These are phyloP conservation scores for Geopemphigus sp. DNA, from an alignment of 1,140 invertebrate species.

Conservation along the genomic window DNA sequence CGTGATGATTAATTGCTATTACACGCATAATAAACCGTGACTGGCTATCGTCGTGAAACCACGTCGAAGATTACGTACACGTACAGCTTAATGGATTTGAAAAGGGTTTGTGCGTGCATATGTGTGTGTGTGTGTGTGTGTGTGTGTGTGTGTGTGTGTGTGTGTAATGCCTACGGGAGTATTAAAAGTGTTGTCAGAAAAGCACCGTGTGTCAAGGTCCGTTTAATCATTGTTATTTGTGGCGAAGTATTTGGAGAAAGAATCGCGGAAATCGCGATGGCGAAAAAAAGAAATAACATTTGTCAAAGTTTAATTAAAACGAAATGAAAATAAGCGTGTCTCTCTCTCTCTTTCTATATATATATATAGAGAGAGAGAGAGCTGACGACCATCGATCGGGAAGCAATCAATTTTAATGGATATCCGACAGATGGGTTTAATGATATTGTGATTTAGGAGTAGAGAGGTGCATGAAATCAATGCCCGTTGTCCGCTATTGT, in stretches of 20 bases:
- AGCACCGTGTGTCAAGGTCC: conserved; percentile 10
- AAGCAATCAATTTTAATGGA: conserved; percentile 45
- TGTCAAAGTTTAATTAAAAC: conserved; percentile 47
- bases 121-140: neutral
- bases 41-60: neutral
- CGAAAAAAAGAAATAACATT: neutral
- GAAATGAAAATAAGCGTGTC: conserved; percentile 10
- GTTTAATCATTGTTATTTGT: conserved; percentile 17
- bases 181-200: neutral
- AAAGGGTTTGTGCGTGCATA: no score
- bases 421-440: conserved; percentile 32
- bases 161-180: neutral
- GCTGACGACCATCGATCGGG: neutral
- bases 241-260: neutral
- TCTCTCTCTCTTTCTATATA: no score
- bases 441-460: neutral
- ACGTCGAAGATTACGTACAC: neutral
- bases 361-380: neutral
- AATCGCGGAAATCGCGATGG: neutral
- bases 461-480: neutral
- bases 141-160: neutral
- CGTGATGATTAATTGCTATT: neutral
- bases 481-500: neutral
- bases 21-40: conserved; percentile 7
- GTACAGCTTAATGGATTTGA: conserved; percentile 3